Evolutionary conservation across 2,797 vertebrate species (phyloP).

Genomic region (Eptatretus atami): DNA sequence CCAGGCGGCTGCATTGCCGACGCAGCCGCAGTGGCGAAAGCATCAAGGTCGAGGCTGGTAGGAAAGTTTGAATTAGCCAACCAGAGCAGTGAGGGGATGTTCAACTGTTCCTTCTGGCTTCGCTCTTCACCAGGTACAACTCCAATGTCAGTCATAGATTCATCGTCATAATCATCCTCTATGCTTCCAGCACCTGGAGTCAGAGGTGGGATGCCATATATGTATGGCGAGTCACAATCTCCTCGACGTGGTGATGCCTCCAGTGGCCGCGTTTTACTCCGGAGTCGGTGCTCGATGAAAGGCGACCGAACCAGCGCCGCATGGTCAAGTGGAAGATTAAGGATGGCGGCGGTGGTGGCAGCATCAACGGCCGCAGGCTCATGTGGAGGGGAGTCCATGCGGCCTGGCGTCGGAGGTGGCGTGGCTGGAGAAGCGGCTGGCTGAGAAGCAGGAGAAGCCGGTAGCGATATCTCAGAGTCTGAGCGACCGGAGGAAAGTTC

Average conservation of each 20-base stretch:
- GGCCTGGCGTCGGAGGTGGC: slow-evolving; percentile 12
- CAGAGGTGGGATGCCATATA: not conserved
- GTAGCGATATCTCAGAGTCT: slow-evolving; percentile 3
- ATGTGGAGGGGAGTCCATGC: slow-evolving; percentile 5
- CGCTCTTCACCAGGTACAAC: not conserved
- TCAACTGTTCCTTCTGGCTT: slow-evolving; percentile 19
- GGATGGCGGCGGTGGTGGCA: slow-evolving; percentile 22
- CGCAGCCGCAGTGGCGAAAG: slow-evolving; percentile 30
- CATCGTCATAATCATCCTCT: not conserved
- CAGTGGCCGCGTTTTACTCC: slow-evolving; percentile 11
- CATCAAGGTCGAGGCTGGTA: slow-evolving; percentile 23
- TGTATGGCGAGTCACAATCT: not conserved
- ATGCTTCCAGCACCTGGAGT: not conserved
- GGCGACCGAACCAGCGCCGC: slow-evolving; percentile 45
- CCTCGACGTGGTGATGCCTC: slow-evolving; percentile 13
- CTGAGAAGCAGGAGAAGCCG: slow-evolving; percentile 8
- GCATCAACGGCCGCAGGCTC: slow-evolving; percentile 9
- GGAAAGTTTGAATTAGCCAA: slow-evolving; percentile 16
- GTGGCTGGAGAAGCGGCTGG: slow-evolving; percentile 12
- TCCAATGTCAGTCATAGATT: not conserved
- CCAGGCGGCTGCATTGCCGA: not conserved
- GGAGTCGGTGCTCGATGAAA: slow-evolving; percentile 20
- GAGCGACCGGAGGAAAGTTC: not conserved
- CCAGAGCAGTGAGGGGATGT: slow-evolving; percentile 24
- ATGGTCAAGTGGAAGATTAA: slow-evolving; percentile 47